Base-by-base conservation (phyloP, 2,888 invertebrate species). In the Drosophila leonis region DNA sequence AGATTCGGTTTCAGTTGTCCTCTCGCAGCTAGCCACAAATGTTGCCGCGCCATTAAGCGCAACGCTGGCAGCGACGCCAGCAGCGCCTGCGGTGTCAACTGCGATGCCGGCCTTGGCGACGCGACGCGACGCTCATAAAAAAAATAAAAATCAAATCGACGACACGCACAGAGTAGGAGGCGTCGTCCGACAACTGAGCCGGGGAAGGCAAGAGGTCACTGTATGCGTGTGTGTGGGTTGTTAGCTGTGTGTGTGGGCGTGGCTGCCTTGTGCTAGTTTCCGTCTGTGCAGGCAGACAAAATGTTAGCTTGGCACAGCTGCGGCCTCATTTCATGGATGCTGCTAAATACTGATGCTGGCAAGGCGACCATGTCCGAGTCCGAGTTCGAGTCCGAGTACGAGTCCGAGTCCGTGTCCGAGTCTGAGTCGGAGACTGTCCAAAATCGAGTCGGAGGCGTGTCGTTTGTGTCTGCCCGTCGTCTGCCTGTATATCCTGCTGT, bases 121-220 rank as follows among this genome's bases (percentile, higher is more conserved):
- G 74, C 67, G 80, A 80, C 71, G 74, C 73, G 71, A 65, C 71
- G 71, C 70, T 72, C 82, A 82, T 83, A 82, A 82, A 83, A 83
- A 83, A 82, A 83, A 82, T 75, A 76, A 66, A 85, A 85, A 78
- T 78, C 76, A 82, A 85, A 83, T 82, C 80, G 83, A 81, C 74
- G 80, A 71, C 72, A 85, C 83, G 82, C 85, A 85, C 82, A 68
- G 64, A 65, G 80, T 60, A 72, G 70, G 37, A 37, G 37, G 72
- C 81, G 77, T 70, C 74, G 81, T 68, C 66, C 60, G 46, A 76
- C 49, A 60, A 44, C 48, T 37, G 20, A 31, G 18, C 31, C 41
- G 29, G 49, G 39, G 12, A 31, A 12, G n/a, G 52, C 15, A 24
- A 24, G 31, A 29, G 56, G 63, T 42, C 56, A 56, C 48, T 35